These are phyloP conservation scores for Sphaeridia pumilis DNA, from an alignment of 2,888 invertebrate genomes.

Conservation along the genomic window DNA sequence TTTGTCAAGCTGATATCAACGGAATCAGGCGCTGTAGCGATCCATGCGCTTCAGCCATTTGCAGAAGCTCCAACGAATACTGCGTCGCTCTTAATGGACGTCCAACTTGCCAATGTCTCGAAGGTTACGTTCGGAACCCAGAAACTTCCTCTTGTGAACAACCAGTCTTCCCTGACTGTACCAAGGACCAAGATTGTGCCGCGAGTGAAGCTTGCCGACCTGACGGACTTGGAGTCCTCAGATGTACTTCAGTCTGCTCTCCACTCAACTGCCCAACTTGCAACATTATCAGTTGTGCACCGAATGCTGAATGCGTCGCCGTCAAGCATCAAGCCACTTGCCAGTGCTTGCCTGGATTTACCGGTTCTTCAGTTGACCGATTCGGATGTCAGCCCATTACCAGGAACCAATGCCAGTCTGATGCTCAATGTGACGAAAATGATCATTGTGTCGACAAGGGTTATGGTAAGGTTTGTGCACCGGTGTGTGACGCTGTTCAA, in stretches of 20 bases:
- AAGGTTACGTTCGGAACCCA: slow-evolving; percentile 67
- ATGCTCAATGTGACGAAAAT: slow-evolving; percentile 70
- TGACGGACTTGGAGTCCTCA: slow-evolving; percentile 73
- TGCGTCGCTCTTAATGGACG: slow-evolving; percentile 58
- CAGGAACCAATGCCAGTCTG: slow-evolving; percentile 63
- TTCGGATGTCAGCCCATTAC: slow-evolving; percentile 65
- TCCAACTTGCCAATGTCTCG: slow-evolving; percentile 67
- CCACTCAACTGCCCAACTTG: slow-evolving; percentile 63
- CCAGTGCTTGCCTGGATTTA: slow-evolving; percentile 68
- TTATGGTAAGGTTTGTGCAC: slow-evolving; percentile 52
- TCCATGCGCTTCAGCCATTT: slow-evolving; percentile 67
- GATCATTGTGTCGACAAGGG: slow-evolving; percentile 59
- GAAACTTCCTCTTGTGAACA: slow-evolving; percentile 69
- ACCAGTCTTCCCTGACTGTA: slow-evolving; percentile 73
- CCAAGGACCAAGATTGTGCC: slow-evolving; percentile 57
- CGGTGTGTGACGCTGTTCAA: slow-evolving; percentile 61
- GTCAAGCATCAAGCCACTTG: slow-evolving; percentile 48
- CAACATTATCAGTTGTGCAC: slow-evolving; percentile 40
- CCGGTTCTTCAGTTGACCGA: slow-evolving; percentile 80
- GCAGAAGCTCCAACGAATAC: slow-evolving; percentile 62
- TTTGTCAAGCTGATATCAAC: slow-evolving; percentile 54
- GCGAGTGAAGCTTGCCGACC: slow-evolving; percentile 59
- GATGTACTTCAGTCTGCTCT: slow-evolving; percentile 65
- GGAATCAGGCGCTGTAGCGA: slow-evolving; percentile 59
- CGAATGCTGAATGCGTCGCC: slow-evolving; percentile 63